Conservation (phyloP, 2,113 vertebrate genomes). For the Lophura nycthemera region DNA sequence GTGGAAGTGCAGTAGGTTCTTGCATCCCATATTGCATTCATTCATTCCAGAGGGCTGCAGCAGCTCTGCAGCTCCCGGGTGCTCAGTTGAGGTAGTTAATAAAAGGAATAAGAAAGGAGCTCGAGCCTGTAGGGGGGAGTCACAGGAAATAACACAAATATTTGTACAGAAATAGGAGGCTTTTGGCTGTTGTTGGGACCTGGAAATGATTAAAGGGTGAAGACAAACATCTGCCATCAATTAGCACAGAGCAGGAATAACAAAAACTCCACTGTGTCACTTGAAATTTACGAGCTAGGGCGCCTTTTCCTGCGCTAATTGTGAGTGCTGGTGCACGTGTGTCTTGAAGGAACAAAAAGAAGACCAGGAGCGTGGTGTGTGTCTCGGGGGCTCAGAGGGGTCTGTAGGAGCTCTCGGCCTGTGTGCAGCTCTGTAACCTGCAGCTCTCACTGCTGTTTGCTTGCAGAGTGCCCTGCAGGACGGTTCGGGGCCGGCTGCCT, state of each 20-base stretch:
- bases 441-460: not conserved
- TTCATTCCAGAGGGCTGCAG: no score
- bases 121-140: constrained; percentile 34
- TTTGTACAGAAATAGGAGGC: constrained; percentile 71
- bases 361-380: not conserved
- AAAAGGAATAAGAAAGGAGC: constrained; percentile 27
- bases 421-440: fast-evolving
- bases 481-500: constrained; percentile 84
- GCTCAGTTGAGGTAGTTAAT: not conserved
- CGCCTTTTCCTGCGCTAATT: not conserved
- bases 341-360: not conserved
- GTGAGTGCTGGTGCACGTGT: not conserved
- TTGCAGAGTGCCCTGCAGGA: constrained; percentile 83
- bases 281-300: not conserved
- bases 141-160: constrained; percentile 77
- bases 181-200: constrained; percentile 61
- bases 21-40: not conserved
- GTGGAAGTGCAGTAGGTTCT: not conserved
- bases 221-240: constrained; percentile 78
- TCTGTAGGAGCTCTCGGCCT: not conserved
- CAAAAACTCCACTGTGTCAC: constrained; percentile 53
- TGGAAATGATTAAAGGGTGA: constrained; percentile 78
- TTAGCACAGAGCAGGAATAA: constrained; percentile 71
- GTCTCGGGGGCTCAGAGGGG: not conserved
- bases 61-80: not conserved